Evolutionary conservation across 2,888 invertebrate genomes (phyloP), one percentile per base, ranked within the genome.

Genomic region (Chirona hameri): DNA sequence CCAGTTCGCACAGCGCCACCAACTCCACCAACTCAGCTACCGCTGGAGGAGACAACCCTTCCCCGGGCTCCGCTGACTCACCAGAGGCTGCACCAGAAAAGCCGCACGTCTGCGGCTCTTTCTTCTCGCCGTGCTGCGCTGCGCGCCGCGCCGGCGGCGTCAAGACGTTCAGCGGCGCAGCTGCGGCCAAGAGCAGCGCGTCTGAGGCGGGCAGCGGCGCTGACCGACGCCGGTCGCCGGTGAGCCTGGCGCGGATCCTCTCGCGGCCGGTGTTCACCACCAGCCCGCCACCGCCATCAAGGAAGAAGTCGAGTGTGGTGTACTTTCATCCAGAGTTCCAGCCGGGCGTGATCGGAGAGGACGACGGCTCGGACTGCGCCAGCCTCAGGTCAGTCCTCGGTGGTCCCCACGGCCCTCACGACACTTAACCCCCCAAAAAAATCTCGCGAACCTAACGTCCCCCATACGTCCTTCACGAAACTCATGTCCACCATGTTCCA

Each of bases 311-410:
- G n/a, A 65, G 65, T 12, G 27, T 65, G 10, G 65, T 65, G 10
- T 65, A 65, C 65, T 65, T 65, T n/a, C 65, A 65, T n/a, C 65
- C 65, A n/a, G 65, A 65, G 65, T 65, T 65, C 12, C 65, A 65
- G 5, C 65, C 65, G 65, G 65, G 65, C 9, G 65, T 65, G n/a
- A 65, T 65, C 27, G 65, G 65, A 1, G 65, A 65, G 14, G 65
- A 65, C 9, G 65, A 65, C n/a, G 27, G 15, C 12, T 2, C 1
- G 65, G 27, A 65, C 27, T 24, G n/a, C 27, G 27, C 4, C 65
- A 65, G 65, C n/a, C 27, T 10, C n/a, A 65, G 65, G 65, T 65
- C 10, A 65, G 65, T 65, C n/a, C 39, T 39, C 52, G 52, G 52
- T 15, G 52, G 52, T 52, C 39, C 39, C 39, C 52, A 52, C 52